Evolutionary conservation across 2,797 vertebrate genomes (phyloP), one percentile per base, ranked within the genome.

Genomic region (Sarcoramphus papa): DNA sequence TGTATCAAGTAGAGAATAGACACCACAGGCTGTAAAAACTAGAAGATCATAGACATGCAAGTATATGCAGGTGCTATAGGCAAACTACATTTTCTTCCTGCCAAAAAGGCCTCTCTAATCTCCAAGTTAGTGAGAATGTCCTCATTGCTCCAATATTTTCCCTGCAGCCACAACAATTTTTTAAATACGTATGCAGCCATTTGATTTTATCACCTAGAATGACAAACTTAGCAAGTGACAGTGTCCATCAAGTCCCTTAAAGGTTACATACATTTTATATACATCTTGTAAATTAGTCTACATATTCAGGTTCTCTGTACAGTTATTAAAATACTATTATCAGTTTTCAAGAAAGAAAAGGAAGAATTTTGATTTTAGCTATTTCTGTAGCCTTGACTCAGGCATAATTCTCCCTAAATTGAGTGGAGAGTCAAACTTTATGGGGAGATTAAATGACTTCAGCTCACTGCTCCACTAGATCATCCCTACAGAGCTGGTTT

Each of bases 41-140:
- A 90, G n/a, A 83, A 90, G 76, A 94, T 93, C 51, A 94, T 6
- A 92, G 60, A 85, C 80, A 48, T 48, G 63, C 94, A 96, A 92
- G 97, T 91, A 95, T 75, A 81, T 41, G 48, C 96, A 95, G 80
- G 94, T 92, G 62, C 85, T 90, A 68, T n/a, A 90, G 79, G 76
- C 45, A 82, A 83, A 41, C 63, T 67, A 47, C n/a, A 37, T 57
- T 95, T 95, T 91, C 54, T 79, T 64, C 41, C 16, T 72, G 88
- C 74, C 93, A 96, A 79, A 91, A 91, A 91, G 40, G 17, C 23
- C 64, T 81, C 78, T 88, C 81, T 90, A 79, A 86, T 93, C 82
- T 87, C 74, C 50, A 85, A 48, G 57, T 43, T 76, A 85, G 51
- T 62, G 72, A 88, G 65, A 93, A 93, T 81, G 31, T 93, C 81